These are phyloP conservation scores for Micrastur ruficollis DNA, from an alignment of 2,797 vertebrate genomes.

Conservation along the genomic window DNA sequence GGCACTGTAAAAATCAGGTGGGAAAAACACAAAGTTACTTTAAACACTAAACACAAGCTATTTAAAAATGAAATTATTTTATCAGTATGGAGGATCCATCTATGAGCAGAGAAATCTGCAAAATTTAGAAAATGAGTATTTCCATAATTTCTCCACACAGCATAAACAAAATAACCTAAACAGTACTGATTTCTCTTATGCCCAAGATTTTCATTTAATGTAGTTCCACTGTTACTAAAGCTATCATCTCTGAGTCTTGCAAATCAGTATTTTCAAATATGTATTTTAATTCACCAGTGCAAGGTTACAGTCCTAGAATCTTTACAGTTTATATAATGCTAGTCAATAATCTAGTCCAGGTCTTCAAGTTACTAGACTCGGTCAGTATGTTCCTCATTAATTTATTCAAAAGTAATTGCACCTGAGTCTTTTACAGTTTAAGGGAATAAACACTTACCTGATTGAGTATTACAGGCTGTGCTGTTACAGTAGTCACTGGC, in stretches of 20 bases:
- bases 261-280: background rate
- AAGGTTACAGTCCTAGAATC: background rate
- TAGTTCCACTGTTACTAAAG: background rate
- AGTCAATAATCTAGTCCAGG: background rate
- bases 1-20: background rate
- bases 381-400: background rate
- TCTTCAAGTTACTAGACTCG: background rate
- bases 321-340: background rate
- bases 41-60: background rate
- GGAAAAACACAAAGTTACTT: background rate
- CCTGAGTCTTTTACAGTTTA: background rate
- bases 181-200: background rate
- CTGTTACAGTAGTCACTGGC: slow-evolving; percentile 59
- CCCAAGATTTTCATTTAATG: background rate
- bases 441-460: slow-evolving; percentile 66
- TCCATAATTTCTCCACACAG: background rate
- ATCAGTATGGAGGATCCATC: background rate
- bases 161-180: background rate
- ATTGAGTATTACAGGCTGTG: slow-evolving; percentile 72
- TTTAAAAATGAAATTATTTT: background rate
- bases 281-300: background rate
- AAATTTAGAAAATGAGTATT: background rate
- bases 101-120: background rate
- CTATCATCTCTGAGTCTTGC: background rate
- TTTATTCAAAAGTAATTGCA: background rate